Evolutionary conservation across 2,797 vertebrate genomes (phyloP).

Genomic region (Microhierax caerulescens): DNA sequence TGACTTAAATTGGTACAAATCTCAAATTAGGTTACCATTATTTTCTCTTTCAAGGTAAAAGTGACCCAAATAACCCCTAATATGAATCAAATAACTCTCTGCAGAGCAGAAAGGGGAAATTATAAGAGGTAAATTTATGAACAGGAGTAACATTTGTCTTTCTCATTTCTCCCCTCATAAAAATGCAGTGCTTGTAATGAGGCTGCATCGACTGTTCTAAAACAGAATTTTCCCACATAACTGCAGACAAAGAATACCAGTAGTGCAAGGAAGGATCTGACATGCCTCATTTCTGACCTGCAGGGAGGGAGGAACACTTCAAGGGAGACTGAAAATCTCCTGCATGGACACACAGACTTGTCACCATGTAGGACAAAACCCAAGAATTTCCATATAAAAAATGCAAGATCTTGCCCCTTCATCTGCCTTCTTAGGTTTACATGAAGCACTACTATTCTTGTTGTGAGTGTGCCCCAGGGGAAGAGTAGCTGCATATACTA

Average conservation of each 20-base stretch:
- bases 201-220: neutral
- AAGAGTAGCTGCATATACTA: neutral
- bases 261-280: neutral
- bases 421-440: neutral
- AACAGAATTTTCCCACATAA: neutral
- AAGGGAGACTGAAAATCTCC: neutral
- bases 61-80: conserved; percentile 28
- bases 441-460: neutral
- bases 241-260: neutral
- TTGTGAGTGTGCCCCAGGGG: neutral
- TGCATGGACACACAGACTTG: neutral
- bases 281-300: neutral
- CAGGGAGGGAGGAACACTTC: neutral
- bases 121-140: neutral
- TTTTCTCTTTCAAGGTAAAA: conserved; percentile 24
- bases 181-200: neutral
- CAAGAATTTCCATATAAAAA: neutral
- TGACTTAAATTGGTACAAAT: conserved; percentile 29
- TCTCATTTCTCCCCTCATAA: neutral
- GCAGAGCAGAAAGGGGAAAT: neutral
- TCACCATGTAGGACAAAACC: neutral
- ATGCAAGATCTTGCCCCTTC: neutral
- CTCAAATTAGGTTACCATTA: conserved; percentile 23
- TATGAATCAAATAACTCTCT: conserved; percentile 17
- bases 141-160: neutral